Conservation (phyloP, 2,888 invertebrate genomes). For the Portevinia maculata region DNA sequence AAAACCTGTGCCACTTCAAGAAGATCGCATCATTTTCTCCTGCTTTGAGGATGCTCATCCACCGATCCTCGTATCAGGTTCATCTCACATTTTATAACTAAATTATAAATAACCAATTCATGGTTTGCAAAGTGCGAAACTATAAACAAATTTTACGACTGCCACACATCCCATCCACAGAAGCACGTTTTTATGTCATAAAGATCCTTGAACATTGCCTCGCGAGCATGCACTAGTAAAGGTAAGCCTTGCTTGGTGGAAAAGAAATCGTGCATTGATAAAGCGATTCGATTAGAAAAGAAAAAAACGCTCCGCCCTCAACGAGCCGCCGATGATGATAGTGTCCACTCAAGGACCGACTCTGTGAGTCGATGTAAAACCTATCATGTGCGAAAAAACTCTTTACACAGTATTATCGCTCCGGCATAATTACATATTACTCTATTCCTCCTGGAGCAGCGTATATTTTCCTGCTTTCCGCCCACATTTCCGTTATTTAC, state of each 20-base stretch:
- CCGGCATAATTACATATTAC: slow-evolving; percentile 72
- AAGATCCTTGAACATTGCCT: slow-evolving; percentile 62
- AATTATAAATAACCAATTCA: slow-evolving; percentile 69
- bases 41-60: background rate
- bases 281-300: slow-evolving; percentile 72
- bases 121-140: slow-evolving; percentile 68
- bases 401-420: slow-evolving; percentile 57
- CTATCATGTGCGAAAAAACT: slow-evolving; percentile 65
- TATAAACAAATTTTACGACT: slow-evolving; percentile 67
- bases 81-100: slow-evolving; percentile 72
- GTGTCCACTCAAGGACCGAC: slow-evolving; percentile 4
- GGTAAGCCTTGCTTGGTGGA: background rate
- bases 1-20: background rate
- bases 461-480: slow-evolving; percentile 75
- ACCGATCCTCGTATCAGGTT: slow-evolving; percentile 36
- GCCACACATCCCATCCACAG: slow-evolving; percentile 62
- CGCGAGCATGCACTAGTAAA: background rate
- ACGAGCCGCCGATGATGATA: slow-evolving; percentile 54
- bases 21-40: background rate
- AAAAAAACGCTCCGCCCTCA: slow-evolving; percentile 52
- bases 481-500: slow-evolving; percentile 75
- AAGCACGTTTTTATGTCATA: slow-evolving; percentile 71
- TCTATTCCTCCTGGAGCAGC: slow-evolving; percentile 74
- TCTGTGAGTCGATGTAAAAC: slow-evolving; percentile 37
- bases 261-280: slow-evolving; percentile 67